A percentile compares a stretch with the other conserved stretches of the same genome.
phyloP scores from a whole-genome alignment of 2,888 invertebrate genomes.

The Uropetala carovei region DNA sequence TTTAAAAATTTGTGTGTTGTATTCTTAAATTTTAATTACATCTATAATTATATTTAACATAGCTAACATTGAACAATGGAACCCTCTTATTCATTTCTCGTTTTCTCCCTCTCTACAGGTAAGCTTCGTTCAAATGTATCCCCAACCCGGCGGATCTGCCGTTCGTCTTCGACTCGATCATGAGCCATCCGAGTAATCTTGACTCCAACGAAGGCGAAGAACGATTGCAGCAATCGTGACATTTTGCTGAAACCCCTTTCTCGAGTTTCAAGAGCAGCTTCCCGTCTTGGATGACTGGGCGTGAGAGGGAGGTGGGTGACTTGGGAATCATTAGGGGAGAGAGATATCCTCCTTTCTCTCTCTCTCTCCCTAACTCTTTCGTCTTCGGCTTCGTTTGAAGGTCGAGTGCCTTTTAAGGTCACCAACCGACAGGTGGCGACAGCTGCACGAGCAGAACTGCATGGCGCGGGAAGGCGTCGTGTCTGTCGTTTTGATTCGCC shows the following conservation, averaged over 20 bases:
- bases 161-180: too few relatives aligned
- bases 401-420: conserved; percentile 56
- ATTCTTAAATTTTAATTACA: too few relatives aligned
- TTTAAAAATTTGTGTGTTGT: too few relatives aligned
- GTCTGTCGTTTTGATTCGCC: background rate
- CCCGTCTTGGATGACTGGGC: background rate
- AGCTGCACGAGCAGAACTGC: background rate
- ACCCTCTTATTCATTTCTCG: too few relatives aligned
- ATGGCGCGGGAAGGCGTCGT: conserved; percentile 21
- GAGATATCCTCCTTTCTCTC: too few relatives aligned
- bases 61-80: too few relatives aligned
- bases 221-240: background rate
- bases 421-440: conserved; percentile 57
- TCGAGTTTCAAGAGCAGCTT: background rate
- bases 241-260: background rate
- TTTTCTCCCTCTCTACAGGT: too few relatives aligned
- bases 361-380: background rate
- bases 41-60: too few relatives aligned
- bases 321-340: background rate
- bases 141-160: too few relatives aligned
- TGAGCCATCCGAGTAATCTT: too few relatives aligned
- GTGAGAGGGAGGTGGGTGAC: background rate
- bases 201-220: background rate
- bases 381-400: background rate
- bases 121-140: too few relatives aligned